phyloP scores from a whole-genome alignment of 1,140 invertebrate genomes.

The Ylistrum balloti region DNA sequence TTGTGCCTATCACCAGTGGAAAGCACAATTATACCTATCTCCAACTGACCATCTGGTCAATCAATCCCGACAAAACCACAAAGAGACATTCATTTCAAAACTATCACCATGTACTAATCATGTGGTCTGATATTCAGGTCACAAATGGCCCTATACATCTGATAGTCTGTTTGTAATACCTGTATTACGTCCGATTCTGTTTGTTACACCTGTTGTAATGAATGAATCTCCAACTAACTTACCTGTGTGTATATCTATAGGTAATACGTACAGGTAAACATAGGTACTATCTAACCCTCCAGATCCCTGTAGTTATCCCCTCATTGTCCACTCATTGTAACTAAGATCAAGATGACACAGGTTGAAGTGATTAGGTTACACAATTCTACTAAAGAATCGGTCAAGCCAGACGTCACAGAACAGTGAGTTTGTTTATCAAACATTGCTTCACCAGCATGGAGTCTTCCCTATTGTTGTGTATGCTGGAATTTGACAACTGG shows the following conservation, averaged over 20 bases:
- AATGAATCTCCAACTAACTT: not conserved
- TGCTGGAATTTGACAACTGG: not conserved
- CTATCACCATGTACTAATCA: not conserved
- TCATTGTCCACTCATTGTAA: not conserved
- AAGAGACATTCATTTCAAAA: not conserved
- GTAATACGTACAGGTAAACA: too few relatives aligned
- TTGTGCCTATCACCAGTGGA: not conserved
- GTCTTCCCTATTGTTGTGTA: not conserved
- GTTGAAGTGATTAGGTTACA: slow-evolving; percentile 3
- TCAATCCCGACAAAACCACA: not conserved
- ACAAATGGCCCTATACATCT: not conserved
- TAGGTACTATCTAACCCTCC: not conserved
- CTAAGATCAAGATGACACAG: slow-evolving; percentile 3
- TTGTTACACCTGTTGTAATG: not conserved
- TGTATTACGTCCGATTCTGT: not conserved
- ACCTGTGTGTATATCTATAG: too few relatives aligned
- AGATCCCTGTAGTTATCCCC: not conserved
- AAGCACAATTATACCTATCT: not conserved
- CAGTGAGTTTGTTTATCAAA: slow-evolving; percentile 17
- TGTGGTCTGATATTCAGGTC: not conserved
- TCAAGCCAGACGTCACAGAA: not conserved
- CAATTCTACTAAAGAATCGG: not conserved
- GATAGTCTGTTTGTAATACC: not conserved
- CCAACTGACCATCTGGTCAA: not conserved
- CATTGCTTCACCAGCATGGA: not conserved